phyloP scores from a whole-genome alignment of 2,888 invertebrate genomes.

The Graphium colonna region DNA sequence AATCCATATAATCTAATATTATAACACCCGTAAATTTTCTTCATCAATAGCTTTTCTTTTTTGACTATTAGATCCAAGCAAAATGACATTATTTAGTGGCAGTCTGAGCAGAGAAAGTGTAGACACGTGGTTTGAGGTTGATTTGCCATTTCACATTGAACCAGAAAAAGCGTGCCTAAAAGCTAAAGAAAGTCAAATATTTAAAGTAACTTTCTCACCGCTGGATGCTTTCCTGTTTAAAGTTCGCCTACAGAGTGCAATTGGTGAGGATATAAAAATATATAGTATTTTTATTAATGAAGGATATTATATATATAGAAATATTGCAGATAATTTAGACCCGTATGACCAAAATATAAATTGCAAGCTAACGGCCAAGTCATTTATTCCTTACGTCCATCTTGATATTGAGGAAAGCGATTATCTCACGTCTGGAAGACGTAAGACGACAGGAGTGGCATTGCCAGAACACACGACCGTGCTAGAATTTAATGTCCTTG shows the following conservation, averaged over 20 bases:
- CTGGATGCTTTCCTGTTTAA: constrained; percentile 75
- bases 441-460: constrained; percentile 58
- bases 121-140: constrained; percentile 67
- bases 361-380: constrained; percentile 77
- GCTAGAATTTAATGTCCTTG: constrained; percentile 83
- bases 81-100: constrained; percentile 62
- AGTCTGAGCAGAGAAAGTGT: constrained; percentile 55
- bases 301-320: background rate
- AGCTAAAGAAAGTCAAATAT: constrained; percentile 58
- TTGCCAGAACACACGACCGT: constrained; percentile 74
- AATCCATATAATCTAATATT: too few species aligned
- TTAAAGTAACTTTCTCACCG: constrained; percentile 78
- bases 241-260: constrained; percentile 57
- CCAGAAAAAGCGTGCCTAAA: constrained; percentile 67
- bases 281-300: background rate
- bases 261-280: constrained; percentile 44
- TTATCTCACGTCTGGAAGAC: constrained; percentile 76
- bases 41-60: too few species aligned
- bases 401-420: constrained; percentile 84
- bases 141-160: constrained; percentile 73
- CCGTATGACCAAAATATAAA: constrained; percentile 77
- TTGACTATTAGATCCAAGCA: constrained; percentile 57
- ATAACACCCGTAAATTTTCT: background rate
- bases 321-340: constrained; percentile 63
- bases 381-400: constrained; percentile 84